A percentile compares a stretch with the other conserved stretches of the same genome.
Evolutionary conservation across 2,113 vertebrate species (phyloP).

Genomic region (Trematocara marginatum): DNA sequence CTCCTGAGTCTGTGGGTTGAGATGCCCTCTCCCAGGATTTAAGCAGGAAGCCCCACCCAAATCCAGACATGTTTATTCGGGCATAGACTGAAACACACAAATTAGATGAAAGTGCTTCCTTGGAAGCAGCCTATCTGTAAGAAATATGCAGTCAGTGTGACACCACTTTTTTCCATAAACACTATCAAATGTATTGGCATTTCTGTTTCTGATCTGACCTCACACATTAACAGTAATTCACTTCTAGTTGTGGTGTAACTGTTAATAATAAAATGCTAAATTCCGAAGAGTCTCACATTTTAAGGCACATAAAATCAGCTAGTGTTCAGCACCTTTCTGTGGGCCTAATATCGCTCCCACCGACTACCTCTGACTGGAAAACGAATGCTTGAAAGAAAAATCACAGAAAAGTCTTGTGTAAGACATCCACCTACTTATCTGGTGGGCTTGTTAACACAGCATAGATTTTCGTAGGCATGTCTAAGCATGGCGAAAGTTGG

Average conservation of each 20-base stretch:
- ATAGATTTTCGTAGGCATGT: constrained; percentile 35
- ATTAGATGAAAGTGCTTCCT: constrained; percentile 22
- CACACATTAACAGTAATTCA: background rate
- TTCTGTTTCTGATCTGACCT: background rate
- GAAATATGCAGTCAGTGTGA: background rate
- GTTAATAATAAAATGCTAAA: background rate
- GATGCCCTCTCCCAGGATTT: constrained; percentile 53
- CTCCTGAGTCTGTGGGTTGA: constrained; percentile 10
- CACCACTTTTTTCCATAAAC: background rate
- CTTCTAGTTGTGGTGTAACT: background rate
- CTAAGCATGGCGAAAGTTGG: constrained; percentile 38
- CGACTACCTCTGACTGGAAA: background rate
- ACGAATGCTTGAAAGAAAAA: constrained; percentile 3
- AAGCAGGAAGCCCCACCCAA: constrained; percentile 68
- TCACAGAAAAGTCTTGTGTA: constrained; percentile 39
- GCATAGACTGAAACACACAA: constrained; percentile 28
- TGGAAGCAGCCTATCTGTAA: constrained; percentile 10
- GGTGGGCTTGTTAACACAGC: constrained; percentile 50
- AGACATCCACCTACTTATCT: constrained; percentile 50
- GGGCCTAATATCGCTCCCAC: background rate
- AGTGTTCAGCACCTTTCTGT: background rate
- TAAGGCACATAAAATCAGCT: background rate
- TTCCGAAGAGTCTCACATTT: background rate
- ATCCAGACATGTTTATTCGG: constrained; percentile 55
- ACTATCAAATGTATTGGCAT: background rate